Evolutionary conservation across 2,113 vertebrate genomes (phyloP).

Genomic region (Hyperopisus bebe): DNA sequence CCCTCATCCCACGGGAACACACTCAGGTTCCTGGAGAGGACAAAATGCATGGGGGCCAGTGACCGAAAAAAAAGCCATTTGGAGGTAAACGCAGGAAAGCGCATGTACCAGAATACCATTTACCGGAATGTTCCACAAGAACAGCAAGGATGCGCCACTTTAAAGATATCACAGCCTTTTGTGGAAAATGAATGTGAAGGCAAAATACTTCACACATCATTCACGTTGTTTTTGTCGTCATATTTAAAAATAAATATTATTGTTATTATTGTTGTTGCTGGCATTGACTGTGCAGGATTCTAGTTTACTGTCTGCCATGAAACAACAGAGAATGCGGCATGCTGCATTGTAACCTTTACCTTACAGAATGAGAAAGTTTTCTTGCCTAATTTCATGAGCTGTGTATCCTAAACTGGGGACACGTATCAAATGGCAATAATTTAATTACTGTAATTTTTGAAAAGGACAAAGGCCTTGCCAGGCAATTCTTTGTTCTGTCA

Average conservation of each 20-base stretch:
- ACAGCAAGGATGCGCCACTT: not conserved
- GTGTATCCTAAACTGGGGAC: not conserved
- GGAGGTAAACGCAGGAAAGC: not conserved
- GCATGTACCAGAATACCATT: not conserved
- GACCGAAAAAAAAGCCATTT: not conserved
- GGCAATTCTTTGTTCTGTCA: not conserved
- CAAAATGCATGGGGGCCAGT: not conserved
- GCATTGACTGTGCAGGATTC: not conserved
- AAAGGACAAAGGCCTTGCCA: not conserved
- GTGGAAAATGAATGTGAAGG: not conserved
- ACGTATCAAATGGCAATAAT: not conserved
- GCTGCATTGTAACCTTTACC: not conserved
- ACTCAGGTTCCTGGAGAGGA: not conserved
- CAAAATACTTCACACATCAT: not conserved
- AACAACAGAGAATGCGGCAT: not conserved
- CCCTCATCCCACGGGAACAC: not conserved
- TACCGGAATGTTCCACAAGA: not conserved
- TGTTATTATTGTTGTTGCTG: not conserved
- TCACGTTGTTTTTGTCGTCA: not conserved
- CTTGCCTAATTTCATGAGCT: not conserved
- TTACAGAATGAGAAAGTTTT: not conserved
- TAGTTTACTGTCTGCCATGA: not conserved
- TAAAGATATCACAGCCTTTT: not conserved
- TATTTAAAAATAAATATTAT: not conserved
- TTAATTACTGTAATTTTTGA: not conserved